Base-by-base conservation (phyloP, 1,140 invertebrate genomes). In the Belonocnema kinseyi region DNA sequence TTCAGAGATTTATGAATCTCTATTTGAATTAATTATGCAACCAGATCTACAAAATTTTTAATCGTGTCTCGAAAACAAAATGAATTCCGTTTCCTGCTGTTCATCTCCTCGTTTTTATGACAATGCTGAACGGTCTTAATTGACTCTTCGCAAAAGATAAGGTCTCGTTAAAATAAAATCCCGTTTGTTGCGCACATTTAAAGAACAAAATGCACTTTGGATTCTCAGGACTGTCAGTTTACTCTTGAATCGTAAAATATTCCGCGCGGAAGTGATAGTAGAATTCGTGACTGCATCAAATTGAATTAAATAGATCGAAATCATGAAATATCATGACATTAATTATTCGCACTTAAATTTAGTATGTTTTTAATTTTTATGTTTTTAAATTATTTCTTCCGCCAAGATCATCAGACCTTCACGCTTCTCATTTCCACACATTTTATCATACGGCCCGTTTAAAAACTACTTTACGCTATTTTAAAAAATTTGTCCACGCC, bases 141-240 rank as follows among this genome's bases (percentile, higher is more conserved):
- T 66, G 61, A 66, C 61, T 46, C 61, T 14, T 16, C 40, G 33
- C 14, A 8, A 40, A 46, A 46, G 61, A 66, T 66, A 66, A 33
- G 13, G 26, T 7, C 61, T 66, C 61, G 40, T 66, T 66, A 40
- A 46, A 66, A 66, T 40, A 66, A 40, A n/a, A 66, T 66, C 61
- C 61, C 61, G 61, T 66, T 66, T 33, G 13, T 46, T 40, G 7
- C 13, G 33, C 21, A 7, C 5, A 58, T 58, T 58, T 58, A 21
- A 13, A 14, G 19, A n/a, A 66, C 16, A 66, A 66, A 66, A 40
- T 26, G 61, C 21, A 66, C 26, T 16, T 66, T 7, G 12, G 61
- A 66, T 66, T 66, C 61, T 66, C 61, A 66, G 40, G 33, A 26
- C 40, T 66, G 14, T 66, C 11, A n/a, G 53, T 17, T 66, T 66